Conservation (phyloP, 2,888 invertebrate species). For the Rutpela maculata region DNA sequence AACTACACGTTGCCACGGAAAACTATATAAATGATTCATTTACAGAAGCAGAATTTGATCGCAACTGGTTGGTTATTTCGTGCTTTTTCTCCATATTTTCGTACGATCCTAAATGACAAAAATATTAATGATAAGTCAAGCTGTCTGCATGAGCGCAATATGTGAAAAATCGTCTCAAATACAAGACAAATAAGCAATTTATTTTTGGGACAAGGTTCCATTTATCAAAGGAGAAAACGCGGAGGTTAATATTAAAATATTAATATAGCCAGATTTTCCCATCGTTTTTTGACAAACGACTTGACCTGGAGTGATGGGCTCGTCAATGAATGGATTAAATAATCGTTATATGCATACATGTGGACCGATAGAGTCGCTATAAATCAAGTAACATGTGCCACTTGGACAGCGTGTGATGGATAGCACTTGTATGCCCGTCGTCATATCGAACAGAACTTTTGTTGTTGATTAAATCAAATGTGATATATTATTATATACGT, state of each 20-base stretch:
- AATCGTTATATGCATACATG: constrained; percentile 48
- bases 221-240: constrained; percentile 45
- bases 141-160: constrained; percentile 47
- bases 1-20: neutral
- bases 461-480: constrained; percentile 40
- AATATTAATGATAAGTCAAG: constrained; percentile 45
- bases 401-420: constrained; percentile 47
- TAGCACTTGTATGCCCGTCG: constrained; percentile 23
- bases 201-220: constrained; percentile 46
- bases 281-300: constrained; percentile 46
- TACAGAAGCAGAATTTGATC: neutral
- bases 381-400: constrained; percentile 52
- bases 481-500: constrained; percentile 9
- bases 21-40: neutral
- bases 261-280: constrained; percentile 50
- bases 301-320: constrained; percentile 47
- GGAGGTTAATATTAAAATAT: constrained; percentile 54
- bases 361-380: constrained; percentile 42
- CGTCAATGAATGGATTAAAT: constrained; percentile 55
- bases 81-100: neutral
- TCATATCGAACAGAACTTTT: constrained; percentile 20
- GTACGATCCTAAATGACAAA: constrained; percentile 7
- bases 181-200: constrained; percentile 54
- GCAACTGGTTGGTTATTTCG: neutral
- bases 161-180: constrained; percentile 50